Evolutionary conservation across 1,140 invertebrate genomes (phyloP).

Genomic region (Episyrphus balteatus): DNA sequence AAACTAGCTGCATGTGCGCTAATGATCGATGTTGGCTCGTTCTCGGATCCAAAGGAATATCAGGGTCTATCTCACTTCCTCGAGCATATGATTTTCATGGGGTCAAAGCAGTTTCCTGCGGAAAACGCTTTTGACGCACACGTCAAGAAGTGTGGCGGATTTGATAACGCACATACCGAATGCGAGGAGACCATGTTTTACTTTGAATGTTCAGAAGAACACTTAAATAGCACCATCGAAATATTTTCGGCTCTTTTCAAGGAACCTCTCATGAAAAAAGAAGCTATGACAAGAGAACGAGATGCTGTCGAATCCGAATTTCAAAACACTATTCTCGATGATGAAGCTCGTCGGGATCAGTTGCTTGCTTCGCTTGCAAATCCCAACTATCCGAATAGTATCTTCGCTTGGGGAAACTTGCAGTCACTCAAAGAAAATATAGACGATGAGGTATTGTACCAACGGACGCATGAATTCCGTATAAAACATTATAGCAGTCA

Average conservation of each 20-base stretch:
- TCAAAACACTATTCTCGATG: slow-evolving; percentile 26
- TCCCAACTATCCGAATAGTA: slow-evolving; percentile 57
- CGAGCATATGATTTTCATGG: slow-evolving; percentile 95
- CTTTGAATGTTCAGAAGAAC: slow-evolving; percentile 73
- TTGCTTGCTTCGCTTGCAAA: slow-evolving; percentile 56
- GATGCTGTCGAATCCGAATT: slow-evolving; percentile 78
- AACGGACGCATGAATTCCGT: slow-evolving; percentile 65
- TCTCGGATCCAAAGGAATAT: slow-evolving; percentile 57
- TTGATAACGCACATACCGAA: slow-evolving; percentile 73
- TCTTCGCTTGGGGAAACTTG: slow-evolving; percentile 79
- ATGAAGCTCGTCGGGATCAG: slow-evolving; percentile 46
- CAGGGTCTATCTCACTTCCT: slow-evolving; percentile 88
- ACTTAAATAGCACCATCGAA: slow-evolving; percentile 62
- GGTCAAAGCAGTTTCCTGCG: slow-evolving; percentile 72
- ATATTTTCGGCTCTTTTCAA: slow-evolving; percentile 88
- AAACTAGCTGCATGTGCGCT: slow-evolving; percentile 58
- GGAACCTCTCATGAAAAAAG: slow-evolving; percentile 71
- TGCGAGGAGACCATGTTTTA: slow-evolving; percentile 77
- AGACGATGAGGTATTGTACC: slow-evolving; percentile 50
- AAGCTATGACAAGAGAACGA: slow-evolving; percentile 80
- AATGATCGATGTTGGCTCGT: slow-evolving; percentile 56
- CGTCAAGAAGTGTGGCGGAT: slow-evolving; percentile 68
- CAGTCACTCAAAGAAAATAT: slow-evolving; percentile 62
- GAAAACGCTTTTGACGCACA: slow-evolving; percentile 80
- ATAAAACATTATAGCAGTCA: slow-evolving; percentile 77